Evolutionary conservation across 2,113 vertebrate species (phyloP), one percentile per base, ranked within the genome.

Genomic region (Calyptomena viridis): DNA sequence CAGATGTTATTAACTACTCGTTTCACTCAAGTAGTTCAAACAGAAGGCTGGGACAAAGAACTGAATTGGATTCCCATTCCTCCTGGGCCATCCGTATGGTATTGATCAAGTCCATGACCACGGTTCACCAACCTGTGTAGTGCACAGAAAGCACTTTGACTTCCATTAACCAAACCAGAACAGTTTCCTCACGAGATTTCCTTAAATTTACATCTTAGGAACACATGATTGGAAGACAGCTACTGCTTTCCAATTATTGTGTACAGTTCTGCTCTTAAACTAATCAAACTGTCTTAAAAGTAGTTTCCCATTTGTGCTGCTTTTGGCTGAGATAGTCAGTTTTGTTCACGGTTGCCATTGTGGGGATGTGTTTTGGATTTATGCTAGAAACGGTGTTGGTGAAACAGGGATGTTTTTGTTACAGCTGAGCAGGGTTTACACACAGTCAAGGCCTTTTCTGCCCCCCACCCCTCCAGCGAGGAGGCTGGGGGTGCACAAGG

Each of bases 21-120:
- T 80, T 90, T 88, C 82, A 49, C 35, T 95, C 37, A 47, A 79
- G 28, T 74, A 80, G 50, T 76, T 94, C 87, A 79, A 93, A 76
- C 27, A 27, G 15, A 88, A 89, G 53, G 79, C 22, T 59, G 20
- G 28, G 42, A 50, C 37, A 74, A 67, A 89, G 74, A 40, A 71
- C 44, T 82, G 71, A 79, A 85, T 60, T 79, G 37, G 47, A 80
- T 93, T 93, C 15, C 85, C 74, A 62, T 79, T 88, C 50, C 46
- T 92, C n/a, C 31, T 5, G 28, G 35, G 16, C 47, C 44, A 44
- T 28, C 39, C 0, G 3, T 33, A 39, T 1, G 17, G 64, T 28
- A 47, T 23, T 24, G n/a, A 35, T 58, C 23, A 56, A 84, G 56
- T 46, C 31, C 47, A 47, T 0, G 5, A 33, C 25, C 42, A 35